A percentile compares a stretch with the other conserved stretches of the same genome.
Conservation (phyloP, 2,113 vertebrate species). For the Phaethornis superciliosus region DNA sequence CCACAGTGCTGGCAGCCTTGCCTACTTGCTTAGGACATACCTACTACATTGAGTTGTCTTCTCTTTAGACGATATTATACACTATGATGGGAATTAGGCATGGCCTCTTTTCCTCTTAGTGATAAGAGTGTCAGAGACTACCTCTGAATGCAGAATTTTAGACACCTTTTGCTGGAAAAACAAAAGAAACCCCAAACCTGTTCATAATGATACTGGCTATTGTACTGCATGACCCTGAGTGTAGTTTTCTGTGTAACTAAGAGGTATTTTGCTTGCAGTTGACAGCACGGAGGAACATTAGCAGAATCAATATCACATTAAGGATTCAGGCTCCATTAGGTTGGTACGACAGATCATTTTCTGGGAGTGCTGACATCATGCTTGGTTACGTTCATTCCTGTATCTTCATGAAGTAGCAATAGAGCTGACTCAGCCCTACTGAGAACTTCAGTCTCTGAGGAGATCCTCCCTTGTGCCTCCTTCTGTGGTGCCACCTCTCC, state of each 20-base stretch:
- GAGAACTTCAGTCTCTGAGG: constrained; percentile 9
- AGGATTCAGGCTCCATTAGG: constrained; percentile 70
- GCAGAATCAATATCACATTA: constrained; percentile 72
- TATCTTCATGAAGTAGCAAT: background rate
- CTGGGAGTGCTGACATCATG: constrained; percentile 57
- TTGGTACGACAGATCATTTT: constrained; percentile 58
- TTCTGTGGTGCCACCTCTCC: fast-evolving
- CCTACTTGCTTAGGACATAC: background rate
- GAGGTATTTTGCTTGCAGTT: constrained; percentile 38
- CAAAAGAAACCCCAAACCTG: fast-evolving
- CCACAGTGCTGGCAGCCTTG: background rate
- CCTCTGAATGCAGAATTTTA: background rate
- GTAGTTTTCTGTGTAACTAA: background rate
- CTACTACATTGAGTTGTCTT: background rate
- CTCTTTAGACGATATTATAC: background rate
- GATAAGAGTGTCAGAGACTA: background rate
- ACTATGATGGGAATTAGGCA: background rate
- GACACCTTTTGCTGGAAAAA: background rate
- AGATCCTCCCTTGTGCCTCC: background rate
- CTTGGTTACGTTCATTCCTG: background rate
- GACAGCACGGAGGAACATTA: constrained; percentile 63
- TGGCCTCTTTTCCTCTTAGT: background rate
- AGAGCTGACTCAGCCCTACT: constrained; percentile 43
- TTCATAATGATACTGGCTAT: background rate
- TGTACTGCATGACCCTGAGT: constrained; percentile 8